Conservation (phyloP, 1,140 invertebrate genomes). For the Drosophila malerkotliana region DNA sequence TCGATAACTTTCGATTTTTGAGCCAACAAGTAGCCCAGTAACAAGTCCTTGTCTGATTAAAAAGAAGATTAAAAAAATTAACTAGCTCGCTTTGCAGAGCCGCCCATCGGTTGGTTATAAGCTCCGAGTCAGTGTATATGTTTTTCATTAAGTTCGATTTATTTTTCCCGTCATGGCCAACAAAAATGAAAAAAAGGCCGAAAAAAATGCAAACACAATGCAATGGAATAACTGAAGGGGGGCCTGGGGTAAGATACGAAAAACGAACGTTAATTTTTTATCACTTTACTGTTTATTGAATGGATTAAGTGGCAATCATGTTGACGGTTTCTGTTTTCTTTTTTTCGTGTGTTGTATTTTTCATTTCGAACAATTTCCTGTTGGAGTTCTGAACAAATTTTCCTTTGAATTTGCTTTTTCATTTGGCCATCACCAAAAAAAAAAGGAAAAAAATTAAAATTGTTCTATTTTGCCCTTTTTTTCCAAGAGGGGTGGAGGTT, state of each 20-base stretch:
- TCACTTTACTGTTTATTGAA: slow-evolving; percentile 40
- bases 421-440: too few species aligned
- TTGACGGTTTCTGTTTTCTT: slow-evolving; percentile 6
- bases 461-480: background rate
- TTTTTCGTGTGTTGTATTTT: background rate
- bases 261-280: slow-evolving; percentile 37
- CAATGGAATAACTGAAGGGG: background rate
- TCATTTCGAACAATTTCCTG: slow-evolving; percentile 15
- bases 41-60: too few species aligned
- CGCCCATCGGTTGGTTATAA: too few species aligned
- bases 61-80: too few species aligned
- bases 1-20: too few species aligned
- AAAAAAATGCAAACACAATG: background rate
- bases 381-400: slow-evolving; percentile 2
- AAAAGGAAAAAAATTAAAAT: too few species aligned
- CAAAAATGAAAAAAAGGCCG: too few species aligned
- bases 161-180: slow-evolving; percentile 11
- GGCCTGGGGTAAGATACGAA: background rate
- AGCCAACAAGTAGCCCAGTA: too few species aligned
- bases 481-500: background rate
- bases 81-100: too few species aligned
- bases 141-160: slow-evolving; percentile 32
- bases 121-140: background rate
- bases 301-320: slow-evolving; percentile 44
- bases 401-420: background rate